Percentiles rank a stretch among this genome's conserved stretches.
phyloP scores from a whole-genome alignment of 2,797 vertebrate species.

The Pangasius larnaudii region DNA sequence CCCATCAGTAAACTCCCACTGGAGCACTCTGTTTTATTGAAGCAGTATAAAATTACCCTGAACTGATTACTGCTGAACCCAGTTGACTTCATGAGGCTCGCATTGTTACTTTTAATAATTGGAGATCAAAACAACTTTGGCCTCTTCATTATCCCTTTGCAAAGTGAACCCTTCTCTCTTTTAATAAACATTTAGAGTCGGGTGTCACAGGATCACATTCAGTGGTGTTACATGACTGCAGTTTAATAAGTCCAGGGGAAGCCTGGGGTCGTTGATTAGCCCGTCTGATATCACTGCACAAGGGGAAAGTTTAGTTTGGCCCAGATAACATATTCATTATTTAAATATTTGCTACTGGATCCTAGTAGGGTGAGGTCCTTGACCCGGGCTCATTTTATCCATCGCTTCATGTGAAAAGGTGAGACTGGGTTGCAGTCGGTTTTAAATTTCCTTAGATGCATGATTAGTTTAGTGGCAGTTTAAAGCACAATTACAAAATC shows the following conservation, averaged over 20 bases:
- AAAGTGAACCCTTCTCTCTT: slow-evolving; percentile 32
- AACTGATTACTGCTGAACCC: slow-evolving; percentile 56
- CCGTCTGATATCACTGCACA: slow-evolving; percentile 50
- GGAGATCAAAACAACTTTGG: slow-evolving; percentile 56
- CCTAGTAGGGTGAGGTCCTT: not conserved
- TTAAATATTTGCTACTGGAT: slow-evolving; percentile 56
- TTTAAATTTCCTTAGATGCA: not conserved
- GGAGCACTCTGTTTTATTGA: slow-evolving; percentile 29
- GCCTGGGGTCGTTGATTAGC: slow-evolving; percentile 48
- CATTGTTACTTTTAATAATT: slow-evolving; percentile 57
- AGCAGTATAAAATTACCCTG: slow-evolving; percentile 48
- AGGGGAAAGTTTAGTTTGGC: slow-evolving; percentile 56
- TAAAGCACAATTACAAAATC: slow-evolving; percentile 1
- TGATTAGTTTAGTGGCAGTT: slow-evolving; percentile 2
- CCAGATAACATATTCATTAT: slow-evolving; percentile 57
- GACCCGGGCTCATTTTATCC: not conserved
- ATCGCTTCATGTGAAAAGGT: slow-evolving; percentile 3
- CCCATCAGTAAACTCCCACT: slow-evolving; percentile 43
- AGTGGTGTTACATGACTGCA: slow-evolving; percentile 56
- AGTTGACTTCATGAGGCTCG: slow-evolving; percentile 46
- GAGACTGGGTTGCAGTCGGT: not conserved
- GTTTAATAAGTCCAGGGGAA: slow-evolving; percentile 49
- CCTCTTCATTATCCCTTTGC: slow-evolving; percentile 54
- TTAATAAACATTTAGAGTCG: slow-evolving; percentile 39
- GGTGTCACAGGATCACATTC: slow-evolving; percentile 45